These are phyloP conservation scores for Strix aluco DNA, from an alignment of 2,113 vertebrate genomes.

Conservation along the genomic window DNA sequence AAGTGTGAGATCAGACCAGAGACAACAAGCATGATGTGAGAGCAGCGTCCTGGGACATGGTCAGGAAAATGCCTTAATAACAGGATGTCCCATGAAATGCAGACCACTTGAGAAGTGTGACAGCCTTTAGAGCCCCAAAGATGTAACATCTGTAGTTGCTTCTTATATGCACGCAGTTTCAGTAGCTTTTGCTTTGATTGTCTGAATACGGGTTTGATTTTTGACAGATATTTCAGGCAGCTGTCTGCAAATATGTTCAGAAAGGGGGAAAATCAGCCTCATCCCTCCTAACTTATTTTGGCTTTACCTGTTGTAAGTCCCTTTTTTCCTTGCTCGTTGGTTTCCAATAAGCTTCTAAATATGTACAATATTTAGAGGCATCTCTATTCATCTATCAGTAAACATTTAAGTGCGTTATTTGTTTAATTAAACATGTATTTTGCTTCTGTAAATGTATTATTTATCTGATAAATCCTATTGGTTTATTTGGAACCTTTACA, in stretches of 20 bases:
- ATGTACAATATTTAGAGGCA: not conserved
- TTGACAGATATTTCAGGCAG: not conserved
- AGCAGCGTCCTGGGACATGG: not conserved
- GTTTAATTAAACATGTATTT: constrained; percentile 25
- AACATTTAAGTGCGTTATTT: not conserved
- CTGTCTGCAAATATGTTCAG: not conserved
- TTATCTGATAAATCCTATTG: constrained; percentile 36
- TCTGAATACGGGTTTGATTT: not conserved
- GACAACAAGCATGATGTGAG: not conserved
- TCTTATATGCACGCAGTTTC: not conserved
- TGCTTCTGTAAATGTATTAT: constrained; percentile 23
- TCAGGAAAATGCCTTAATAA: constrained; percentile 37
- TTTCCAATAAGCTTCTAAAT: not conserved
- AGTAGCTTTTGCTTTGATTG: not conserved
- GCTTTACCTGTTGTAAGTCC: not conserved
- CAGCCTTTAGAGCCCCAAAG: not conserved
- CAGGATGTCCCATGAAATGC: not conserved
- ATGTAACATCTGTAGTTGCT: not conserved
- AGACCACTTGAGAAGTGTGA: not conserved
- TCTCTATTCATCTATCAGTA: not conserved
- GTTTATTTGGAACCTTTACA: constrained; percentile 59
- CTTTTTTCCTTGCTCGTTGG: not conserved
- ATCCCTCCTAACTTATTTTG: not conserved
- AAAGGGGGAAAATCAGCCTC: not conserved
- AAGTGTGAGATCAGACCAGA: not conserved